A percentile compares a stretch with the other conserved stretches of the same genome.
phyloP scores from a whole-genome alignment of 2,113 vertebrate genomes.

The Paramisgurnus dabryanus region DNA sequence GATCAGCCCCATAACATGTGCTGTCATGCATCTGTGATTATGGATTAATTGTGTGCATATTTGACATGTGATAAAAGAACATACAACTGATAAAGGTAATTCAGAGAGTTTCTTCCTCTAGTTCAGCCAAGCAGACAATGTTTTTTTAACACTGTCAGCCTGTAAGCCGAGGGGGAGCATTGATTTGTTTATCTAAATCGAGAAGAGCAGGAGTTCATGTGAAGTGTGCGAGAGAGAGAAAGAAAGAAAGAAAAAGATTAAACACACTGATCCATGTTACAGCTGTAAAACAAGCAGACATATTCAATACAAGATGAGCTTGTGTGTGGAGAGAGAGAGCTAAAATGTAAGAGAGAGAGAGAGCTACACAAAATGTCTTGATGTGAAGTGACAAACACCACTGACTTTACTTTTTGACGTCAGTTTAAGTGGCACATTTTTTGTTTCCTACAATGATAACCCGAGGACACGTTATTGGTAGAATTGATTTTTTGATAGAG shows the following conservation, averaged over 20 bases:
- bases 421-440: background rate
- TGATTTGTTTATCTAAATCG: slow-evolving; percentile 16
- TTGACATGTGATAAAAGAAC: no score
- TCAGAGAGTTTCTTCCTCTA: background rate
- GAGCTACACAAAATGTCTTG: background rate
- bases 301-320: background rate
- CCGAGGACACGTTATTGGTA: background rate
- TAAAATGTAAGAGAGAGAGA: background rate
- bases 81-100: background rate
- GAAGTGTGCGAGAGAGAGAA: background rate
- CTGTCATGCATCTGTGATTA: no score
- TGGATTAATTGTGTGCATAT: no score
- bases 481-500: slow-evolving; percentile 13
- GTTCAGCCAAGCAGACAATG: background rate
- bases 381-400: background rate
- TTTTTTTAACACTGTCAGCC: background rate
- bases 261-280: background rate
- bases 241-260: background rate
- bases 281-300: background rate
- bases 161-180: background rate
- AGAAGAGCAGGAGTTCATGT: background rate
- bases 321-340: background rate
- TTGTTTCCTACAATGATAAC: background rate
- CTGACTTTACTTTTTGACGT: background rate
- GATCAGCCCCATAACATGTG: no score